These are phyloP conservation scores for Cariama cristata DNA, from an alignment of 2,113 vertebrate species.

Conservation along the genomic window DNA sequence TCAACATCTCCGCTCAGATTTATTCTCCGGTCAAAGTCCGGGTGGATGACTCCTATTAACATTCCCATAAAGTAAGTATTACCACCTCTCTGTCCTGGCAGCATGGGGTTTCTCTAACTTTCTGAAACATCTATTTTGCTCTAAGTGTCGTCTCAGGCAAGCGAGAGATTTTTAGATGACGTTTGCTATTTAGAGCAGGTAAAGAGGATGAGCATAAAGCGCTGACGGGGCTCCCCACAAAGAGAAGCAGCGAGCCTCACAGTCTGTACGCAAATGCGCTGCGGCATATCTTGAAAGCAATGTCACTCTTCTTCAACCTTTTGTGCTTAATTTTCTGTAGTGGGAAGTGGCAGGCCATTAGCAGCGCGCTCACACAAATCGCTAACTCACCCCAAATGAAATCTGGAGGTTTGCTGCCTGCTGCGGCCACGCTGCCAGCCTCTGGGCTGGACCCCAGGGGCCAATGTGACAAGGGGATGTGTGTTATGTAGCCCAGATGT, in stretches of 20 bases:
- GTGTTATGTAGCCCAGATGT: not conserved
- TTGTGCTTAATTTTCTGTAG: not conserved
- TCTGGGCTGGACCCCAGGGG: accelerated
- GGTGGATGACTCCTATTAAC: not conserved
- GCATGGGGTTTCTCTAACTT: not conserved
- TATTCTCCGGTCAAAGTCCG: accelerated
- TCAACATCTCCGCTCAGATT: not conserved
- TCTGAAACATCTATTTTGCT: not conserved
- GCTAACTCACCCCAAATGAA: not conserved
- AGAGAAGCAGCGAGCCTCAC: not conserved
- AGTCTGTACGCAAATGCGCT: not conserved
- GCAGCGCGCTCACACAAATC: not conserved
- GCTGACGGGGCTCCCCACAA: not conserved
- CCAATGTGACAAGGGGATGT: not conserved
- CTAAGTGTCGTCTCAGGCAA: not conserved
- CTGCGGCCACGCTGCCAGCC: not conserved
- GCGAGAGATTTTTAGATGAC: not conserved
- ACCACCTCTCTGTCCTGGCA: not conserved
- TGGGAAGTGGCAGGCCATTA: not conserved
- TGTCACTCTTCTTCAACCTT: not conserved
- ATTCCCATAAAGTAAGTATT: not conserved
- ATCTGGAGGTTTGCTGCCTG: not conserved
- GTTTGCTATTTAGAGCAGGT: not conserved
- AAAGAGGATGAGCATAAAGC: not conserved
- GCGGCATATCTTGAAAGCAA: not conserved